These are phyloP conservation scores for Lithophane semibrunnea DNA, from an alignment of 2,888 invertebrate genomes.

Conservation along the genomic window DNA sequence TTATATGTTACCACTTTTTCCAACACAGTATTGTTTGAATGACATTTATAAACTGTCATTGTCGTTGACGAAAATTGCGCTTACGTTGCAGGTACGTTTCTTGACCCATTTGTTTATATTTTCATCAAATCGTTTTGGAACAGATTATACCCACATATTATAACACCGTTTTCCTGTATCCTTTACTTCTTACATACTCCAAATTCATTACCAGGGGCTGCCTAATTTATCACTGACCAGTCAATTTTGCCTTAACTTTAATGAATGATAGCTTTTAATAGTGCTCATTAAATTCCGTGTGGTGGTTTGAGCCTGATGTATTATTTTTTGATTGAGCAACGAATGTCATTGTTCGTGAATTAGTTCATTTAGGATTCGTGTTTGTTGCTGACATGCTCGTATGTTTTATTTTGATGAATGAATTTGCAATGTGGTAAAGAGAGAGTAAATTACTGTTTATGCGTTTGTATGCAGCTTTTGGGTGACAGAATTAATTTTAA, in stretches of 20 bases:
- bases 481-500: not conserved
- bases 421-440: slow-evolving; percentile 18
- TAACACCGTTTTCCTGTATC: not conserved
- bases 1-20: not conserved
- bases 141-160: not conserved
- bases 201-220: slow-evolving; percentile 11
- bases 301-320: slow-evolving; percentile 25
- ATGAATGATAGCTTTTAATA: slow-evolving; percentile 42
- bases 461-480: not conserved
- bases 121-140: not conserved
- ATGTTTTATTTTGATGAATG: slow-evolving; percentile 36
- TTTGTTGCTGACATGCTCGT: slow-evolving; percentile 23
- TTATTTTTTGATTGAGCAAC: slow-evolving; percentile 47
- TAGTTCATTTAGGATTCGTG: slow-evolving; percentile 38
- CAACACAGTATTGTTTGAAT: not conserved
- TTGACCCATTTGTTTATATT: not conserved
- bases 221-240: slow-evolving; percentile 40
- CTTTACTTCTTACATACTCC: not conserved
- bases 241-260: slow-evolving; percentile 36
- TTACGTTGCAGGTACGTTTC: not conserved
- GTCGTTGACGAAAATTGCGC: not conserved
- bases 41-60: not conserved
- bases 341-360: slow-evolving; percentile 19
- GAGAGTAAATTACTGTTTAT: slow-evolving; percentile 11
- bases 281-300: slow-evolving; percentile 28